Evolutionary conservation across 2,888 invertebrate genomes (phyloP).

Genomic region (Coecobrya sp.): DNA sequence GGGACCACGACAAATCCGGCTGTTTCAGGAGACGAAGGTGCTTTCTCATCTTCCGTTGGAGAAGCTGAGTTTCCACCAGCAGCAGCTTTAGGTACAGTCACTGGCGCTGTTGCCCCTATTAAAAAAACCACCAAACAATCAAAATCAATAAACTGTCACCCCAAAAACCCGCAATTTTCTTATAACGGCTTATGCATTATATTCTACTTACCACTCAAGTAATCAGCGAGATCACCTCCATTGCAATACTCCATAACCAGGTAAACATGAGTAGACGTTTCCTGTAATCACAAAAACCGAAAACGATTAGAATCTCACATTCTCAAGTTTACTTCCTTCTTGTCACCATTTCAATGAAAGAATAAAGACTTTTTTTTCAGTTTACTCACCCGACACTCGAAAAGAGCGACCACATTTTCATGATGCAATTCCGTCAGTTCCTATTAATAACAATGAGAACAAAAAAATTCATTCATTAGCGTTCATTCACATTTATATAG

Average conservation of each 20-base stretch:
- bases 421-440: slow-evolving; percentile 99
- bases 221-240: slow-evolving; percentile 99
- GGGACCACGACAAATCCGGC: slow-evolving; percentile 86
- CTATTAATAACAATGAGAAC: slow-evolving; percentile 88
- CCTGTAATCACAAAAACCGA: slow-evolving; percentile 89
- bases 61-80: slow-evolving; percentile 65
- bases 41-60: slow-evolving; percentile 85
- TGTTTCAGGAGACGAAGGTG: slow-evolving; percentile 85
- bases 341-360: background rate
- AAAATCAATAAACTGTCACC: background rate
- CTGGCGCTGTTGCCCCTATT: slow-evolving; percentile 86
- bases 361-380: background rate
- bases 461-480: slow-evolving; percentile 44
- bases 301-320: too few species aligned
- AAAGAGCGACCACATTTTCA: slow-evolving; percentile 98
- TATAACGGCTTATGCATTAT: background rate
- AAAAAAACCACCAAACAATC: slow-evolving; percentile 88
- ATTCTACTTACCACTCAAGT: slow-evolving; percentile 92
- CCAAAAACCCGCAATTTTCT: background rate
- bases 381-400: slow-evolving; percentile 95
- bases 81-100: slow-evolving; percentile 84
- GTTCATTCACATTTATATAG: slow-evolving; percentile 16
- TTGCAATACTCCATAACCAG: slow-evolving; percentile 99
- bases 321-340: too few species aligned
- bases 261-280: slow-evolving; percentile 97